A percentile compares a stretch with the other conserved stretches of the same genome.
Evolutionary conservation across 2,888 invertebrate genomes (phyloP).

Genomic region (Epinotia nisella): DNA sequence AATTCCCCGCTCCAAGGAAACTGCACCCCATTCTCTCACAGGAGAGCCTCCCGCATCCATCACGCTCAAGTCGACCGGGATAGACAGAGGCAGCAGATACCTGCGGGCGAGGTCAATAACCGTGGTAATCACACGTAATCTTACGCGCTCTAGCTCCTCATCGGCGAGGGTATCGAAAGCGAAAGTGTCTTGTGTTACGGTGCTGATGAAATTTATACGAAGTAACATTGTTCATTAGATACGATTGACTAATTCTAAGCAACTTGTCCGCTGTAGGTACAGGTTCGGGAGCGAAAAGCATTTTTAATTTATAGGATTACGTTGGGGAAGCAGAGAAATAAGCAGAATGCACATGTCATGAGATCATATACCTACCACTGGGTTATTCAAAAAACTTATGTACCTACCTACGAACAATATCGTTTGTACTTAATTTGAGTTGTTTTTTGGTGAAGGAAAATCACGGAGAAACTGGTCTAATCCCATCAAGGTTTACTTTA

Average conservation of each 20-base stretch:
- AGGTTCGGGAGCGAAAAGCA: neutral
- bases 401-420: no score
- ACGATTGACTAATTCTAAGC: conserved; percentile 30
- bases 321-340: neutral
- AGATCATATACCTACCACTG: no score
- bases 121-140: conserved; percentile 75
- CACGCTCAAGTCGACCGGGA: conserved; percentile 71
- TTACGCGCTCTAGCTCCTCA: conserved; percentile 69
- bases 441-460: no score
- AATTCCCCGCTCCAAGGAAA: conserved; percentile 88
- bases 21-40: conserved; percentile 91
- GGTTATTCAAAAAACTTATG: no score
- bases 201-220: conserved; percentile 49
- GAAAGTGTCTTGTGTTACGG: conserved; percentile 69
- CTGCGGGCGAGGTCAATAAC: conserved; percentile 69
- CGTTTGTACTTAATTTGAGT: no score
- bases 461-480: no score
- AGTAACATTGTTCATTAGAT: conserved; percentile 37
- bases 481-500: no score
- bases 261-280: conserved; percentile 3
- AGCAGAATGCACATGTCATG: no score
- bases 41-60: conserved; percentile 86
- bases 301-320: neutral
- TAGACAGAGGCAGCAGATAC: conserved; percentile 73
- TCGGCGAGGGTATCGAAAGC: conserved; percentile 71